Base-by-base conservation (phyloP, 2,797 vertebrate species). In the Atherinosoma microstoma region DNA sequence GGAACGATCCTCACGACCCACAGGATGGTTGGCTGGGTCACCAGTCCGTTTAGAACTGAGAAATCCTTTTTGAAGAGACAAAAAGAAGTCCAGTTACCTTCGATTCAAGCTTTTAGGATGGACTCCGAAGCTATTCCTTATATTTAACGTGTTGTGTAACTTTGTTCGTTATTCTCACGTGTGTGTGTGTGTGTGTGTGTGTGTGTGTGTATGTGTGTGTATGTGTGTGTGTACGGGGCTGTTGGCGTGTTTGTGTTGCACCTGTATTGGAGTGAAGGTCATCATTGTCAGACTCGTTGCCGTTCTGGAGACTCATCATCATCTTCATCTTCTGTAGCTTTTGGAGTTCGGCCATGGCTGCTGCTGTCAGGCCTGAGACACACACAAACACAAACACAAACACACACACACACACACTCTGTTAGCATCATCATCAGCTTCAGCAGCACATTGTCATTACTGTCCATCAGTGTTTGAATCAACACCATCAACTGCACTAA, bases 261-360 rank as follows among this genome's bases (percentile, higher is more conserved):
- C 97, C 97, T 89, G 96, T 94, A 54, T 96, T 97, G 63, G 96
- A 97, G 91, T 96, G 97, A 29, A 96, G 84, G 84, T 97, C 96
- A 32, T 98, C 96, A 12, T 96, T 95, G 78, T 98, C 96, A 0
- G 96, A 97, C 87, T 98, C 97, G 0, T 96, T 95, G 62, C 96
- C 95, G 34, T 96, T 97, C 66, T 97, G 97, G 40, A 97, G 94
- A 76, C 94, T 96, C 83, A 96, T 98, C 95, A 97, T 96, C 70
- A 98, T 94, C 82, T 97, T 98, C 96, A 98, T 96, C 74, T 98
- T 98, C 92, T 98, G 96, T 1, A 98, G 91, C 82, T 97, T 98
- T 94, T 98, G 96, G 2, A 97, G 96, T 80, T 98, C 97, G 0
- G 97, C 96, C 96, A 98, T 97, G 60, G 96, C 96, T 69, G 96